These are phyloP conservation scores for Microcebus griseorufus DNA, from an alignment of 2,113 vertebrate species.

Conservation along the genomic window DNA sequence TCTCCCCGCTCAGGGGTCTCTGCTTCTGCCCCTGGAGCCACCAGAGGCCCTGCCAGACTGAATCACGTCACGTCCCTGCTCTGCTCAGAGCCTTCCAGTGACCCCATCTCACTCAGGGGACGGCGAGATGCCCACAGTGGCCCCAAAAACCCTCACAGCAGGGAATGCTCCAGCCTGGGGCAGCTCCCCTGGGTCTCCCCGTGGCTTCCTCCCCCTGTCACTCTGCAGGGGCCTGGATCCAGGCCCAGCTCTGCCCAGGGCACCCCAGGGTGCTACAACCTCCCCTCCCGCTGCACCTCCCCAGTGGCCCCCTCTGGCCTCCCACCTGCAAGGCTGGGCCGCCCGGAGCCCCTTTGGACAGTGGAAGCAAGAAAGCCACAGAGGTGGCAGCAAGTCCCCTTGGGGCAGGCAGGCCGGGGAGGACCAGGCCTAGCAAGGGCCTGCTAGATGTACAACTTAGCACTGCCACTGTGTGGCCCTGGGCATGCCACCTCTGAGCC, in stretches of 20 bases:
- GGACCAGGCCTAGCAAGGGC: not conserved
- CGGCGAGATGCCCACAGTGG: too few species aligned
- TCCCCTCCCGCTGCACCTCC: not conserved
- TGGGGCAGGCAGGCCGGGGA: not conserved
- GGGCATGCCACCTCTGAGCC: not conserved
- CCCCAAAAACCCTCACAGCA: not conserved
- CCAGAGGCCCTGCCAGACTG: not conserved
- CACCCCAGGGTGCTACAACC: not conserved
- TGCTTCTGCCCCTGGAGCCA: not conserved
- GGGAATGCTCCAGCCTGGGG: not conserved
- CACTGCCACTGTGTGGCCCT: not conserved
- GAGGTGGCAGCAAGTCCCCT: not conserved
- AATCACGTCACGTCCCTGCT: not conserved
- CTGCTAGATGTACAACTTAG: not conserved
- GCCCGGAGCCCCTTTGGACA: not conserved
- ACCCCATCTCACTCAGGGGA: not conserved
- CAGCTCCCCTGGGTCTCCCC: not conserved
- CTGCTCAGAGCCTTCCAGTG: not conserved
- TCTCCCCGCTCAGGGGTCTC: not conserved
- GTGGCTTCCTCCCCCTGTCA: not conserved
- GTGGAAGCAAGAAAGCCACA: not conserved
- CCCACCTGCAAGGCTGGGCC: not conserved
- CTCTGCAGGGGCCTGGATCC: not conserved
- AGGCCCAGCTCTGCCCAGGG: not conserved
- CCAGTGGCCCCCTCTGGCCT: not conserved